phyloP scores from a whole-genome alignment of 2,888 invertebrate species.

The Plutella xylostella region DNA sequence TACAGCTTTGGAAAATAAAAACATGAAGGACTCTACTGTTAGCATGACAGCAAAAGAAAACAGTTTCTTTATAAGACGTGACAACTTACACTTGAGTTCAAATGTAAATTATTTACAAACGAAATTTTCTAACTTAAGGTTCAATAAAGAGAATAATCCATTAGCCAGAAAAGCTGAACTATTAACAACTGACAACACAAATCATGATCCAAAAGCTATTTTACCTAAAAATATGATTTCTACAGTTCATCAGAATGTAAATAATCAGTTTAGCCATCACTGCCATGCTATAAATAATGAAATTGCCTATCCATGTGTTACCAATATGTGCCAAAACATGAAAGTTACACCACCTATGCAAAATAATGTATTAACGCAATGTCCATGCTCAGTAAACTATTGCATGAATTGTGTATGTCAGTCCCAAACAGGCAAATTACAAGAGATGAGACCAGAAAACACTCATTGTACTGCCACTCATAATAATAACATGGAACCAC shows the following conservation, averaged over 20 bases:
- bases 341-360: not conserved
- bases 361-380: conserved; percentile 13
- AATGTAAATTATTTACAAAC: conserved; percentile 25
- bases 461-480: not conserved
- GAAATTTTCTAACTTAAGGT: conserved; percentile 27
- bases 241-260: conserved; percentile 5
- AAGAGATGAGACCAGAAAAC: not conserved
- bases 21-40: too few relatives aligned
- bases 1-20: too few relatives aligned
- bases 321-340: not conserved
- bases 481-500: conserved; percentile 1
- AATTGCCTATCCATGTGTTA: not conserved
- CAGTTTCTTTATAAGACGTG: conserved; percentile 46
- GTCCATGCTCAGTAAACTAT: not conserved
- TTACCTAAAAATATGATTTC: too few relatives aligned
- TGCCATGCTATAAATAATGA: conserved; percentile 19
- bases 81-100: conserved; percentile 31
- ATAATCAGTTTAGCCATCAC: conserved; percentile 40
- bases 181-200: conserved; percentile 27
- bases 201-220: conserved; percentile 14
- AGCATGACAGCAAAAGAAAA: conserved; percentile 34
- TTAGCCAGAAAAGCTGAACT: conserved; percentile 30
- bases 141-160: conserved; percentile 46
- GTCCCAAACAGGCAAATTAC: not conserved
- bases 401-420: not conserved